These are phyloP conservation scores for Galaxias olidus DNA, from an alignment of 2,797 vertebrate genomes.

Conservation along the genomic window DNA sequence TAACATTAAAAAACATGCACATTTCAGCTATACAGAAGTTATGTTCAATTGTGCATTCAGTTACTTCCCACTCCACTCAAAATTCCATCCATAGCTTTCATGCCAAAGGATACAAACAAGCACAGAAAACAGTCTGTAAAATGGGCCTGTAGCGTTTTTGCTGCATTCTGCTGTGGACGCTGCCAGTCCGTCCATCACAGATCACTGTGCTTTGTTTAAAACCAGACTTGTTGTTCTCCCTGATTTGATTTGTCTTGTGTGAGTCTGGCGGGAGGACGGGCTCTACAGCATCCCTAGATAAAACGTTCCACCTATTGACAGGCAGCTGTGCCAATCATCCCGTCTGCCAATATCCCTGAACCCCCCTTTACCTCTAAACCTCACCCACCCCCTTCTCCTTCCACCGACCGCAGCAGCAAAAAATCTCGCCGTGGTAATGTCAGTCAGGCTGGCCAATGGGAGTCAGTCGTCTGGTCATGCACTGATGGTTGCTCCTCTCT, in stretches of 20 bases:
- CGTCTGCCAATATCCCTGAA: constrained; percentile 62
- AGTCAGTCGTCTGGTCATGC: constrained; percentile 67
- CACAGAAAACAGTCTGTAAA: neutral
- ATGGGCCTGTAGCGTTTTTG: constrained; percentile 34
- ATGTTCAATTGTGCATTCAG: constrained; percentile 3
- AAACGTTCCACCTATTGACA: constrained; percentile 25
- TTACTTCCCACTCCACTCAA: neutral
- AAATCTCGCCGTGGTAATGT: constrained; percentile 54
- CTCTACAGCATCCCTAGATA: constrained; percentile 29
- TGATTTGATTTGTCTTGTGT: constrained; percentile 45
- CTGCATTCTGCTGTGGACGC: constrained; percentile 9
- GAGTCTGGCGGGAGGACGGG: constrained; percentile 10
- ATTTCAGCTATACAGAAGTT: neutral
- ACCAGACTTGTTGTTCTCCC: constrained; percentile 56
- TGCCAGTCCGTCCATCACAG: constrained; percentile 7
- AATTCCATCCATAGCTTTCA: neutral
- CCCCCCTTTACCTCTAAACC: constrained; percentile 57
- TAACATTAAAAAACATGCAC: constrained; percentile 18
- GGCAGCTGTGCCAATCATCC: constrained; percentile 58
- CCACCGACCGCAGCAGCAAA: constrained; percentile 47
- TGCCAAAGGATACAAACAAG: neutral
- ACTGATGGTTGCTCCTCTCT: constrained; percentile 33
- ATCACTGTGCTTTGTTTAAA: neutral
- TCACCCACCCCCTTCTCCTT: constrained; percentile 15
- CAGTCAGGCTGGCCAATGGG: constrained; percentile 64